phyloP scores from a whole-genome alignment of 2,888 invertebrate species.

The Troglohyphantes excavatus region DNA sequence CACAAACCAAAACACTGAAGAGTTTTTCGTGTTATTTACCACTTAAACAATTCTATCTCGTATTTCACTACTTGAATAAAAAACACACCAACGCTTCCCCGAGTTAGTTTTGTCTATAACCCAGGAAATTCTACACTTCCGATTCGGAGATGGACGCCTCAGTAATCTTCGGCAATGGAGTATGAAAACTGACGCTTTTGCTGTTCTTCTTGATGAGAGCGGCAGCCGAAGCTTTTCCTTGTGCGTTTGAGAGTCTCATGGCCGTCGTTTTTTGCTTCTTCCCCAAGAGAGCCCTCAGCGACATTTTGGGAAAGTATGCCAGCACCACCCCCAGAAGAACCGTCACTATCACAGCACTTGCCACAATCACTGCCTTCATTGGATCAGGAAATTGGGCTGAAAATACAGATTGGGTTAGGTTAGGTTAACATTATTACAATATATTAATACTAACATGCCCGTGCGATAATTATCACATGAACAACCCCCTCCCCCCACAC shows the following conservation, averaged over 20 bases:
- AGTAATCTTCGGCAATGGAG: constrained; percentile 56
- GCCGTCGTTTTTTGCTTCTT: constrained; percentile 28
- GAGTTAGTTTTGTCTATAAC: no score
- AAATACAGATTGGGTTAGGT: neutral
- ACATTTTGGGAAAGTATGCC: constrained; percentile 65
- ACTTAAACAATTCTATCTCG: no score
- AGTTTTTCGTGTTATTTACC: no score
- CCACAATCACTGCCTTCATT: constrained; percentile 68
- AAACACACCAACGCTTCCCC: no score
- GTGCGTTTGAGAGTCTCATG: neutral
- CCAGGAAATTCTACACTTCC: constrained; percentile 33
- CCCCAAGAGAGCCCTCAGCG: constrained; percentile 9
- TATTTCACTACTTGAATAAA: no score
- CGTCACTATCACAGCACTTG: constrained; percentile 69
- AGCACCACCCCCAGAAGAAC: constrained; percentile 66
- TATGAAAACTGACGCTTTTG: constrained; percentile 65
- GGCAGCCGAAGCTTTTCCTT: constrained; percentile 2
- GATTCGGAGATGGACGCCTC: constrained; percentile 44
- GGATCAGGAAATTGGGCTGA: constrained; percentile 64
- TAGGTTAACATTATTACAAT: no score
- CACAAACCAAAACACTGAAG: no score
- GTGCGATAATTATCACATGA: no score
- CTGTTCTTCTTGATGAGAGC: constrained; percentile 18
- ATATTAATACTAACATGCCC: no score
- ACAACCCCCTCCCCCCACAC: no score